These are phyloP conservation scores for Patella depressa DNA, from an alignment of 2,888 invertebrate genomes.

Conservation along the genomic window DNA sequence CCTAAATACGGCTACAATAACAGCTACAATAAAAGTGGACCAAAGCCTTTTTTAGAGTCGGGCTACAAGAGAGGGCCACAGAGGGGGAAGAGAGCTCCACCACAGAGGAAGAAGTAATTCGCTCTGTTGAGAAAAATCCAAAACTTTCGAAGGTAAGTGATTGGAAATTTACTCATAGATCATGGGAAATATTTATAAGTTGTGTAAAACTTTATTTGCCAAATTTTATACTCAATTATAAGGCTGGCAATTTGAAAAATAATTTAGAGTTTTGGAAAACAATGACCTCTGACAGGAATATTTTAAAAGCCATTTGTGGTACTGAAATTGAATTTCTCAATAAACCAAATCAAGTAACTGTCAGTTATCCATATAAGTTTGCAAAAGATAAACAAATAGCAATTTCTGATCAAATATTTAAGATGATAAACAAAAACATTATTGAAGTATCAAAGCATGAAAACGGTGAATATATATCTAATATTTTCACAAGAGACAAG, in stretches of 20 bases:
- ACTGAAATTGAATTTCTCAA: not conserved
- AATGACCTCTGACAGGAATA: not conserved
- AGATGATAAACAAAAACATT: not conserved
- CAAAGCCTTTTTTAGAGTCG: not conserved
- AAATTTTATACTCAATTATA: not conserved
- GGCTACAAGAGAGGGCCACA: not conserved
- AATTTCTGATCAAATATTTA: not conserved
- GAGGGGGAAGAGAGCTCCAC: not conserved
- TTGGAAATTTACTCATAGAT: not conserved
- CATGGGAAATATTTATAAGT: not conserved
- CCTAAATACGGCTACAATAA: too few relatives aligned
- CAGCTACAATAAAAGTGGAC: not conserved
- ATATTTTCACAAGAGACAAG: constrained; percentile 5
- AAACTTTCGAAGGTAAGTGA: not conserved
- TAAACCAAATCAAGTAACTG: not conserved
- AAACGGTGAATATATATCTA: constrained; percentile 1
- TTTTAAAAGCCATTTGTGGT: not conserved
- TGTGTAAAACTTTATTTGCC: not conserved
- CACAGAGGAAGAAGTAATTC: not conserved
- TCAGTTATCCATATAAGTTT: not conserved
- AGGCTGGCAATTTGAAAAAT: not conserved
- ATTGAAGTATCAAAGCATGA: not conserved
- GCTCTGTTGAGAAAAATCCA: not conserved
- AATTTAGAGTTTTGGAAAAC: not conserved
- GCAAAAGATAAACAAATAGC: not conserved